Evolutionary conservation across 37 sponge, comb jelly and placozoan genomes (phyloP), one percentile per base, ranked within the genome.

Genomic region (Amphimedon queenslandica): DNA sequence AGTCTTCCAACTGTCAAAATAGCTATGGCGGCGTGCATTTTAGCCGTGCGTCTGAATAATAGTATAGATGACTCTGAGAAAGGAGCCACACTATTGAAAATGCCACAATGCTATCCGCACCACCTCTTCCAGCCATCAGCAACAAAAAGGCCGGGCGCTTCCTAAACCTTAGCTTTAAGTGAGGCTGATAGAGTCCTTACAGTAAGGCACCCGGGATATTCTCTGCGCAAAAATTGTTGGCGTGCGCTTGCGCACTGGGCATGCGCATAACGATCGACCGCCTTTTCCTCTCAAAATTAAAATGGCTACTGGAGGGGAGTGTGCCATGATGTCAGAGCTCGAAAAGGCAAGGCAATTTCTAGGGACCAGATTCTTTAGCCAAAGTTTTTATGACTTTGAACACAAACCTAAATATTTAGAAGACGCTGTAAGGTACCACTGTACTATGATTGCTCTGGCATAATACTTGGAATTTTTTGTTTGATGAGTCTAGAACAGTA

Each of bases 401-500:
- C 13, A 47, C 53, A 47, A 18, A 47, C 13, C 53, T 18, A 8
- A 47, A 47, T 47, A 8, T 18, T 8, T 13, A 18, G 13, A 47
- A 13, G 13, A 47, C 13, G 13, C 13, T 47, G 53, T 47, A 47
- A 47, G 53, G 53, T 47, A 47, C 13, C 13, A 47, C 53, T 18
- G 8, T 25, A 60, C 28, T n/a, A 60, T 11, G 5, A 11, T n/a
- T 60, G 13, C 32, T 23, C 37, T 32, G 21, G 73, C 58, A 33
- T 29, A n/a, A 55, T 55, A 3, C 29, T 11, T n/a, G 13, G 23
- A 18, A 10, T 67, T n/a, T 10, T 30, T 38, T 42, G 16, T 32
- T 10, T 63, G 8, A 21, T 11, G 8, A 25, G 10, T 60, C 23
- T 58, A 85, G 87, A 1, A 76, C 84, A 5, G 41, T 95, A 5